These are phyloP conservation scores for Drosophila buzzatii DNA, from an alignment of 2,888 invertebrate species.

Conservation along the genomic window DNA sequence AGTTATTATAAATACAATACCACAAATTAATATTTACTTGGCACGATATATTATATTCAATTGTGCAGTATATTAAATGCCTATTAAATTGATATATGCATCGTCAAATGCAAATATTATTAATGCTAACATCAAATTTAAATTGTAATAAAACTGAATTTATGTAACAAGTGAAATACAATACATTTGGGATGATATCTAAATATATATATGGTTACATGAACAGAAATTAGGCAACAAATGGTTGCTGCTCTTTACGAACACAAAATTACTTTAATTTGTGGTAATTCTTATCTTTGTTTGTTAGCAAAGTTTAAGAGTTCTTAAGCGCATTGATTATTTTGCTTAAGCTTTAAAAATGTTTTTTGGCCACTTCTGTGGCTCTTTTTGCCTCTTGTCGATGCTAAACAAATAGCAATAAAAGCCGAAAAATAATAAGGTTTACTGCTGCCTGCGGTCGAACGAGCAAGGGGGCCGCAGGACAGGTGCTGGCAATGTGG, in stretches of 20 bases:
- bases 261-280: neutral
- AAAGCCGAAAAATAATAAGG: slow-evolving; percentile 73
- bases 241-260: slow-evolving; percentile 1
- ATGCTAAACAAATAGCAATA: slow-evolving; percentile 75
- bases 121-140: neutral
- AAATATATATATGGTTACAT: neutral
- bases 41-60: neutral
- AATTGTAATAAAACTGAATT: neutral
- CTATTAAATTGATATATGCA: neutral
- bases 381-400: slow-evolving; percentile 29
- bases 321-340: slow-evolving; percentile 26
- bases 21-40: neutral
- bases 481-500: slow-evolving; percentile 1
- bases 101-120: neutral
- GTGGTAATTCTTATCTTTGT: neutral
- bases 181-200: neutral
- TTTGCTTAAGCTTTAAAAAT: slow-evolving; percentile 29
- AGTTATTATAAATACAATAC: too few relatives aligned
- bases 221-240: neutral
- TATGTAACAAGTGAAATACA: neutral
- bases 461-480: neutral
- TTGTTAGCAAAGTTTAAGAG: slow-evolving; percentile 17
- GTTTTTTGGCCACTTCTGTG: slow-evolving; percentile 22
- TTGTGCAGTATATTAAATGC: neutral
- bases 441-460: slow-evolving; percentile 59